Evolutionary conservation across 1,140 invertebrate species (phyloP), one percentile per base, ranked within the genome.

Genomic region (Drosophila littoralis): DNA sequence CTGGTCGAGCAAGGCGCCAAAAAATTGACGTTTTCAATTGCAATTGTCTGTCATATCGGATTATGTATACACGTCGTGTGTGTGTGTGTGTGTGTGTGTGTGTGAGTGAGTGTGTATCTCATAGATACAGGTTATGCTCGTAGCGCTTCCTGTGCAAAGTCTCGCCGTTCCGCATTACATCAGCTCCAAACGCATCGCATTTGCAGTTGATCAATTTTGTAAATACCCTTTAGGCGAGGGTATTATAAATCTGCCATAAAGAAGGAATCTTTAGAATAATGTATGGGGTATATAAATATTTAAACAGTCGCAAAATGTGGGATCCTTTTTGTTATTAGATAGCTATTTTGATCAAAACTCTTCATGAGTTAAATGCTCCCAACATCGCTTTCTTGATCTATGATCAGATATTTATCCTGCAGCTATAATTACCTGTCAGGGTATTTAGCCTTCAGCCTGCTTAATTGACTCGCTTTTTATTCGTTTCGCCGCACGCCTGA

Each of bases 121-220:
- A 50, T 48, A 42, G 48, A 73, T 68, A 73, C 70, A 40, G 70
- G 70, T 73, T 73, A 73, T 59, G 70, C 48, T 15, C 13, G 54
- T 43, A 17, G 1, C 46, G 64, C 28, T 73, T 73, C 64, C 70
- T 73, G 70, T 60, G 55, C 35, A 52, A 68, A 48, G 51, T 17
- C 28, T 15, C 33, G 7, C 52, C 60, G 51, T 57, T 72, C 45
- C 55, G 70, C 71, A 69, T 69, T 74, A 69, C 71, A 74, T 69
- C 71, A 74, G 65, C 57, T 43, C 9, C 57, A 50, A 45, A 52
- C 46, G 66, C 66, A 52, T 61, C 57, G 22, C 22, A 38, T 68
- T 61, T 9, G 45, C 45, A 69, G 57, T 43, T 68, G 66, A 43
- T 69, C 28, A 52, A 52, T 51, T 46, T 66, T 43, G 32, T 35